phyloP scores from a whole-genome alignment of 2,113 vertebrate species.

The Hyla sarda region DNA sequence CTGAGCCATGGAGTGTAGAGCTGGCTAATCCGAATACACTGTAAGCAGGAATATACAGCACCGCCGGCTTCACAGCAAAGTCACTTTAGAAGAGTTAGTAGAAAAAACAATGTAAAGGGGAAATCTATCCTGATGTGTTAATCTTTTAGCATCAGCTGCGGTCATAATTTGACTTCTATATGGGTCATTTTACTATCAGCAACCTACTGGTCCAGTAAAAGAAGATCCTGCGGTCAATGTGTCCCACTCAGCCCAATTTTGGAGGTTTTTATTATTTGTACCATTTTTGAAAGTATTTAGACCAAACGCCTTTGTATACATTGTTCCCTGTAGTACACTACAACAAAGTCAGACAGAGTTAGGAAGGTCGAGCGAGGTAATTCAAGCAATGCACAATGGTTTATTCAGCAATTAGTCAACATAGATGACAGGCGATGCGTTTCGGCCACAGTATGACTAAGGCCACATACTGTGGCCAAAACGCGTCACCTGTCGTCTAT shows the following conservation, averaged over 20 bases:
- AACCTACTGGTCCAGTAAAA: neutral
- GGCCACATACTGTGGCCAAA: no score
- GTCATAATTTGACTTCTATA: neutral
- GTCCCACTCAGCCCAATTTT: no score
- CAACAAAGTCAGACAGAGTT: no score
- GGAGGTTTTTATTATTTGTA: neutral
- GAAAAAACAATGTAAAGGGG: neutral
- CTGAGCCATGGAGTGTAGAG: conserved; percentile 12
- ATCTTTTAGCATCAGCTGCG: neutral
- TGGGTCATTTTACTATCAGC: neutral
- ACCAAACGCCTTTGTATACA: no score
- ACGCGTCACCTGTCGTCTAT: no score
- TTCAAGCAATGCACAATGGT: no score
- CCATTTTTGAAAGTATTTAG: neutral
- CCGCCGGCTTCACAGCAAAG: neutral
- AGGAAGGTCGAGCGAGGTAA: no score
- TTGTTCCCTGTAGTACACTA: no score
- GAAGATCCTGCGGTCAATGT: neutral
- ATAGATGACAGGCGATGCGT: no score
- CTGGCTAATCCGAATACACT: conserved; percentile 28
- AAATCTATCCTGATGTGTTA: neutral
- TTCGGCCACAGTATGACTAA: no score
- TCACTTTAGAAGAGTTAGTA: neutral
- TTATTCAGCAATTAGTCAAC: no score
- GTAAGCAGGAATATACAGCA: neutral